Evolutionary conservation across 1,140 invertebrate genomes (phyloP).

Genomic region (Cecropterus lyciades): DNA sequence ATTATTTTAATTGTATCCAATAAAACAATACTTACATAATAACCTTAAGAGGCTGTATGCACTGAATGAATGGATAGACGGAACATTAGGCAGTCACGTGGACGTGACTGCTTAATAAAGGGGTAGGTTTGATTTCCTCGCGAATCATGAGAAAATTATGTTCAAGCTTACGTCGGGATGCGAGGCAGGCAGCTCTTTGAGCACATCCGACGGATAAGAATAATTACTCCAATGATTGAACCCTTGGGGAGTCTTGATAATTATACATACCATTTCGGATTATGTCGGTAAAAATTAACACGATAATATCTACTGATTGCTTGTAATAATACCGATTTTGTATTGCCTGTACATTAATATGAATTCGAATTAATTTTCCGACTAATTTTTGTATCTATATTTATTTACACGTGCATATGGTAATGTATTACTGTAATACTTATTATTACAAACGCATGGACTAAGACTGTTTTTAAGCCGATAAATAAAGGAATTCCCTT

Average conservation of each 20-base stretch:
- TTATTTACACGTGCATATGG: too few species aligned
- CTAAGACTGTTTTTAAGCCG: not conserved
- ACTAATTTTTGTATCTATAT: too few species aligned
- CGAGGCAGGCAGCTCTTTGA: slow-evolving; percentile 68
- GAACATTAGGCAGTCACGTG: slow-evolving; percentile 74
- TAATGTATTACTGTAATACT: too few species aligned
- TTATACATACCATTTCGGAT: slow-evolving; percentile 14
- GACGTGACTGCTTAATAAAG: slow-evolving; percentile 78
- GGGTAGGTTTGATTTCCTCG: slow-evolving; percentile 76
- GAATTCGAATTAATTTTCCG: too few species aligned
- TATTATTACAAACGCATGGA: not conserved
- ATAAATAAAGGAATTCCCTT: slow-evolving; percentile 45
- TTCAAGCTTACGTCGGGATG: slow-evolving; percentile 55
- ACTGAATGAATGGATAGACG: slow-evolving; percentile 53
- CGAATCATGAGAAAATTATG: slow-evolving; percentile 83
- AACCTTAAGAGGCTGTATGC: slow-evolving; percentile 31
- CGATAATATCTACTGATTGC: not conserved
- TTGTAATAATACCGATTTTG: too few species aligned
- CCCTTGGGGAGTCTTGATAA: slow-evolving; percentile 38
- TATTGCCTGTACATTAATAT: too few species aligned
- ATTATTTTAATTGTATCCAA: slow-evolving; percentile 35
- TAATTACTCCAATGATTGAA: slow-evolving; percentile 83
- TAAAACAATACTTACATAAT: slow-evolving; percentile 49
- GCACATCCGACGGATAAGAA: slow-evolving; percentile 82
- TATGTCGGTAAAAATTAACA: not conserved